Evolutionary conservation across 2,797 vertebrate genomes (phyloP), one percentile per base, ranked within the genome.

Genomic region (Periparus ater): DNA sequence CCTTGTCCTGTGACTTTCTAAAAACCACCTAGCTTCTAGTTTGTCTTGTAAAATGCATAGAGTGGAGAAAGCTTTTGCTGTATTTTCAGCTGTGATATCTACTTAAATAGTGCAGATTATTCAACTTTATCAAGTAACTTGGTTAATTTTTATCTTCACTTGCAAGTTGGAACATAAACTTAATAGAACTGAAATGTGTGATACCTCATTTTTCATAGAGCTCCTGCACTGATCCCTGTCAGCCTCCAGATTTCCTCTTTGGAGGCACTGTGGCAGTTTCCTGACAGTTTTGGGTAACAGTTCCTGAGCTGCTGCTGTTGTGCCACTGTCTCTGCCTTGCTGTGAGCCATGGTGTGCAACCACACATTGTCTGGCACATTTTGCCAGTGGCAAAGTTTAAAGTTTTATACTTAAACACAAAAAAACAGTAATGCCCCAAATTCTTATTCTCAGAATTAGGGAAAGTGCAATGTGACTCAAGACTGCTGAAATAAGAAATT

Each of bases 281-380:
- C 36, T 29, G 18, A 12, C 54, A 48, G 26, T 17, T 70, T 70
- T 27, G 29, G 10, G 2, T 44, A 30, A 11, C 38, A 47, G 21
- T 8, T 42, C 65, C 30, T 38, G 77, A 67, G 66, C 50, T 55
- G 23, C 61, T 86, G 53, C 38, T 2, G 0, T 16, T 4, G 36
- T 74, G 66, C 21, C 9, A 8, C 62, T 3, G 3, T 25, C 16
- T 70, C 67, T 23, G 51, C 67, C 2, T 1, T 68, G 47, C 67
- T 62, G 36, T 6, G 63, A 89, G 68, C 40, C 17, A 1, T 9
- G 45, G 13, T 32, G 5, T 51, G 63, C 48, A 36, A 0, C 47
- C 38, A 5, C 0, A 0, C 12, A 0, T 20, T 61, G 45, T 25
- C 65, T 54, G 29, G 40, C 65, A n/a, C 17, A 0, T 20, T 50